Evolutionary conservation across 2,888 invertebrate genomes (phyloP), one percentile per base, ranked within the genome.

Genomic region (Sphaerophoria rueppellii): DNA sequence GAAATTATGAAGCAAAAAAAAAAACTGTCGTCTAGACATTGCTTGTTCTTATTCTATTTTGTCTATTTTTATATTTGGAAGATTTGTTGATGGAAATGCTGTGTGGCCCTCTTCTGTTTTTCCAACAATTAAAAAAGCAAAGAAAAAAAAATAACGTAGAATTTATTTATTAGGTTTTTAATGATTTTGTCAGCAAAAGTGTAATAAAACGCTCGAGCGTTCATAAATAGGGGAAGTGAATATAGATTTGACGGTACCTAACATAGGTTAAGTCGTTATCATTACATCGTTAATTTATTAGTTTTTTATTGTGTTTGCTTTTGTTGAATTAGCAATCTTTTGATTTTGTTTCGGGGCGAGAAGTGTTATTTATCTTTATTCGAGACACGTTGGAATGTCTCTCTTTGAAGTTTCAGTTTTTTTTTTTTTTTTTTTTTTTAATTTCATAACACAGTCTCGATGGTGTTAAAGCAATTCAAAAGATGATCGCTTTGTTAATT

Each of bases 21-120:
- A 83, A 79, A 83, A 75, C 54, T 71, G 65, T 83, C 79, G 83
- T 83, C 83, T 83, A 83, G 83, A 83, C 83, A 57, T 50, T 69
- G 35, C 54, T 65, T 81, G 63, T 24, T 72, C 55, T 74, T 46
- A 46, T 67, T 63, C 48, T 24, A 46, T 58, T 78, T n/a, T 6
- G 35, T 72, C 50, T 65, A 65, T 61, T 60, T 46, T 58, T 65
- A 32, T 52, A 5, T 24, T 16, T 63, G 32, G 34, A 4, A 11
- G 6, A 46, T 61, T 7, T 40, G 35, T 65, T 50, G 16, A 65
- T n/a, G 50, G 6, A 65, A 65, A 35, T 50, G 48, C 46, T 35
- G 34, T 34, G 35, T 48, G 43, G 16, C 50, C 50, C 65, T 50
- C 16, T 43, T 48, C 4, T 48, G 14, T 40, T 40, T 43, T 43